Evolutionary conservation across 2,888 invertebrate genomes (phyloP).

Genomic region (Dastarcus helophoroides): DNA sequence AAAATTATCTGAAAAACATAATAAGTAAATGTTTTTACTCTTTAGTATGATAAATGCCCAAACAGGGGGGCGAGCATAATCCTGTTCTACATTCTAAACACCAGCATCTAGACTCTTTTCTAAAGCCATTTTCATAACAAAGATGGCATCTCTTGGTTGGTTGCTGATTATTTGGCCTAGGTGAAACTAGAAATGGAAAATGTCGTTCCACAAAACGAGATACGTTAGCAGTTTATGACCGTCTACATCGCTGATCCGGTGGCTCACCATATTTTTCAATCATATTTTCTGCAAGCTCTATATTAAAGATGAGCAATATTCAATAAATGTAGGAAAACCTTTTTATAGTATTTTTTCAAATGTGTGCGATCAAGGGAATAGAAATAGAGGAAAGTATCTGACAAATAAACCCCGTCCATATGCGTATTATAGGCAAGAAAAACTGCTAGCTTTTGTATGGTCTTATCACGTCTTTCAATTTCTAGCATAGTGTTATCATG

Average conservation of each 20-base stretch:
- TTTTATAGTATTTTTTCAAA: conserved; percentile 1
- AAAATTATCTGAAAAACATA: background rate
- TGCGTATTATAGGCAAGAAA: background rate
- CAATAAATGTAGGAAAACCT: conserved; percentile 1
- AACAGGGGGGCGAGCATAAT: background rate
- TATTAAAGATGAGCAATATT: conserved; percentile 1
- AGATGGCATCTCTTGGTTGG: background rate
- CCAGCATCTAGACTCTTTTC: conserved; percentile 1
- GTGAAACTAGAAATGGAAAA: conserved; percentile 1
- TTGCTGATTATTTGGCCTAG: background rate
- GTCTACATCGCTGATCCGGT: background rate
- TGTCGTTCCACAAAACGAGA: conserved; percentile 1
- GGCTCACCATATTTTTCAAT: background rate
- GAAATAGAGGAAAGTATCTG: background rate
- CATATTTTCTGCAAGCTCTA: conserved; percentile 1
- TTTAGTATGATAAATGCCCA: background rate
- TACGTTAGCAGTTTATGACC: background rate
- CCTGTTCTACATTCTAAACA: conserved; percentile 1
- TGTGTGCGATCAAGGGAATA: conserved; percentile 1
- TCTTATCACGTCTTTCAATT: conserved; percentile 1
- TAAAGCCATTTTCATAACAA: background rate
- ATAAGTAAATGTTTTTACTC: background rate
- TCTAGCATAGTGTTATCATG: background rate
- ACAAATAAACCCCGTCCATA: background rate
- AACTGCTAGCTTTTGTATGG: background rate